phyloP scores from a whole-genome alignment of 2,888 invertebrate species.

The Netelia fuscicornis region DNA sequence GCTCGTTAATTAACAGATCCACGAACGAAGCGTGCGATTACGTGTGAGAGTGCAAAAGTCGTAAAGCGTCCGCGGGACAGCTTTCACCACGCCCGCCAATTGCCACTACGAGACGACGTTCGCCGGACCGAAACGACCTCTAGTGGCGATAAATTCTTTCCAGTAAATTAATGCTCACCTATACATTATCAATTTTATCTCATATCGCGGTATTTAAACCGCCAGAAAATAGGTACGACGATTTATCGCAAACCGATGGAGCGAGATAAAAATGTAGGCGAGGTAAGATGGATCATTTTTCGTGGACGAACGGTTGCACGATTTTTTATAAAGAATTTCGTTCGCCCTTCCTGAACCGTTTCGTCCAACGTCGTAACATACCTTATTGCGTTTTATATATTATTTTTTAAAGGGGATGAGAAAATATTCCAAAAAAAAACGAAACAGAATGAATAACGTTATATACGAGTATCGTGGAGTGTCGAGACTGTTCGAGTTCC shows the following conservation, averaged over 20 bases:
- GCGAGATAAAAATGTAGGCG: background rate
- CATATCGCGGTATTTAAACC: background rate
- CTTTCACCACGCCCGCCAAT: conserved; percentile 19
- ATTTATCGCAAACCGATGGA: background rate
- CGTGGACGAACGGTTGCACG: too few species aligned
- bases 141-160: background rate
- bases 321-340: too few species aligned
- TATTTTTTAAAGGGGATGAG: too few species aligned
- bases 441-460: too few species aligned
- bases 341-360: too few species aligned
- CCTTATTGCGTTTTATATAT: too few species aligned
- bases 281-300: too few species aligned
- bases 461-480: too few species aligned
- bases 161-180: background rate
- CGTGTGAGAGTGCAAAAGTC: conserved; percentile 2
- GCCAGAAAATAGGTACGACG: background rate
- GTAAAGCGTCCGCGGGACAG: conserved; percentile 22
- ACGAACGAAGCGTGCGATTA: conserved; percentile 33
- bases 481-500: too few species aligned
- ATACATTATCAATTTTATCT: conserved; percentile 5
- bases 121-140: background rate
- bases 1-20: conserved; percentile 36
- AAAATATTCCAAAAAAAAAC: too few species aligned
- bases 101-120: conserved; percentile 1
- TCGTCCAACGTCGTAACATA: too few species aligned